Evolutionary conservation across 2,113 vertebrate species (phyloP).

Genomic region (Engraulis encrasicolus): DNA sequence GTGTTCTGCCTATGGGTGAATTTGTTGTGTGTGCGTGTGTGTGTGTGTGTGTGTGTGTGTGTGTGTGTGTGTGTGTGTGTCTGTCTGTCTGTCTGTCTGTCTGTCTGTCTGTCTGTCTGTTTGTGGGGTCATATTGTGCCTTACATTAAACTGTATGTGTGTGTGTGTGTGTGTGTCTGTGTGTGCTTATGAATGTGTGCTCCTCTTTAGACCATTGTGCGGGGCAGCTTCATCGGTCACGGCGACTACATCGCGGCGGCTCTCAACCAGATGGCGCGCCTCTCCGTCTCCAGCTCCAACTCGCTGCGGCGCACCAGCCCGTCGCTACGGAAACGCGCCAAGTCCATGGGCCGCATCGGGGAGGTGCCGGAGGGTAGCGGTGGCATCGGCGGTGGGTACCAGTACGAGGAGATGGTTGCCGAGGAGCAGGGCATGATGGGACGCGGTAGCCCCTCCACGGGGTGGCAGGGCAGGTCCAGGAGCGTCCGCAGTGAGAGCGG

Average conservation of each 20-base stretch:
- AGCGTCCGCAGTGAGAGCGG: conserved; percentile 71
- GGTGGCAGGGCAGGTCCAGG: conserved; percentile 77
- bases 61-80: not conserved
- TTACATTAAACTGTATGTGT: not conserved
- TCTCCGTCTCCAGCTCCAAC: conserved; percentile 88
- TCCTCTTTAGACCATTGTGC: conserved; percentile 82
- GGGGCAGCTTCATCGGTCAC: conserved; percentile 83
- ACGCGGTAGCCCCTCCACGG: conserved; percentile 67
- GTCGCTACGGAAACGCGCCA: conserved; percentile 80
- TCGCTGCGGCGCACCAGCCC: conserved; percentile 83
- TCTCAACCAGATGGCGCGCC: conserved; percentile 83
- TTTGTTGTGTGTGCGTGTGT: not conserved
- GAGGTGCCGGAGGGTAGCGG: conserved; percentile 74
- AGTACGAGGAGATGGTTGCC: conserved; percentile 74
- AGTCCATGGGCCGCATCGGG: conserved; percentile 83
- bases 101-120: not conserved
- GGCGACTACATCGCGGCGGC: conserved; percentile 87
- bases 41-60: not conserved
- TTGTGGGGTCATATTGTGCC: not conserved
- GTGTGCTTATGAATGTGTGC: too few relatives aligned
- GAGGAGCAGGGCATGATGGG: conserved; percentile 57
- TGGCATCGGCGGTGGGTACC: conserved; percentile 76
- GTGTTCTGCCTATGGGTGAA: too few relatives aligned
- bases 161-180: not conserved
- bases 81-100: not conserved